phyloP scores from a whole-genome alignment of 2,797 vertebrate genomes.

The Chelon labrosus region DNA sequence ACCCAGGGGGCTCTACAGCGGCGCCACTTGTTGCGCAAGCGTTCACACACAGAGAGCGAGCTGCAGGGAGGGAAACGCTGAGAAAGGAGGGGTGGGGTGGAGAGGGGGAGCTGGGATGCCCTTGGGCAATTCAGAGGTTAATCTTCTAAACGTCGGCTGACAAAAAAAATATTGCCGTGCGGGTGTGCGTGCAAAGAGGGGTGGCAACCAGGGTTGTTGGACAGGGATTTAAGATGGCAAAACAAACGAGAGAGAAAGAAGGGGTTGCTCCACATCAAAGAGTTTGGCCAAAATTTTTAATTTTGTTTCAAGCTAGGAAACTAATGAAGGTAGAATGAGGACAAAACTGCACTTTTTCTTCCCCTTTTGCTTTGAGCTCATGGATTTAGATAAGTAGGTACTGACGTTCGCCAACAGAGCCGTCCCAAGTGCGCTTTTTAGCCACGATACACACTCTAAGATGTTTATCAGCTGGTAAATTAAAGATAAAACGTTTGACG shows the following conservation, averaged over 20 bases:
- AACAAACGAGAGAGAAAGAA: slow-evolving; percentile 42
- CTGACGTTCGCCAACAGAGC: neutral
- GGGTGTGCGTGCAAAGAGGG: slow-evolving; percentile 47
- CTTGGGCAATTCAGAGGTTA: slow-evolving; percentile 80
- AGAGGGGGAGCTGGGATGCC: slow-evolving; percentile 55
- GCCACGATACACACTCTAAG: neutral
- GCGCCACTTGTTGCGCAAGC: slow-evolving; percentile 85
- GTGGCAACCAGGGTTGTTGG: slow-evolving; percentile 34
- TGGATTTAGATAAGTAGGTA: slow-evolving; percentile 18
- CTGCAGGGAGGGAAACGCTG: slow-evolving; percentile 60
- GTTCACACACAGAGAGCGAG: slow-evolving; percentile 58
- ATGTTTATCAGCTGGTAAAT: neutral
- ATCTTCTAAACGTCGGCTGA: slow-evolving; percentile 82
- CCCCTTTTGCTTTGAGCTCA: slow-evolving; percentile 13
- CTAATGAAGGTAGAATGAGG: neutral
- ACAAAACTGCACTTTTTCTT: slow-evolving; percentile 4
- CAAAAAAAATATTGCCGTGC: slow-evolving; percentile 72
- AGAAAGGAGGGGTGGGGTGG: slow-evolving; percentile 49
- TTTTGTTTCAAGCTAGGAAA: slow-evolving; percentile 2
- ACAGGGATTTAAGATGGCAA: slow-evolving; percentile 16
- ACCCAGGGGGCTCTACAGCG: slow-evolving; percentile 79
- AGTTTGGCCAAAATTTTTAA: slow-evolving; percentile 31
- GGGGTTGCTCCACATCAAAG: slow-evolving; percentile 28
- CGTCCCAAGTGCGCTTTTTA: neutral
- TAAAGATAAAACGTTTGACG: neutral